Percentiles rank a stretch among this genome's conserved stretches.
These are phyloP conservation scores for Pelobates cultripes DNA, from an alignment of 2,797 vertebrate genomes.

Conservation along the genomic window DNA sequence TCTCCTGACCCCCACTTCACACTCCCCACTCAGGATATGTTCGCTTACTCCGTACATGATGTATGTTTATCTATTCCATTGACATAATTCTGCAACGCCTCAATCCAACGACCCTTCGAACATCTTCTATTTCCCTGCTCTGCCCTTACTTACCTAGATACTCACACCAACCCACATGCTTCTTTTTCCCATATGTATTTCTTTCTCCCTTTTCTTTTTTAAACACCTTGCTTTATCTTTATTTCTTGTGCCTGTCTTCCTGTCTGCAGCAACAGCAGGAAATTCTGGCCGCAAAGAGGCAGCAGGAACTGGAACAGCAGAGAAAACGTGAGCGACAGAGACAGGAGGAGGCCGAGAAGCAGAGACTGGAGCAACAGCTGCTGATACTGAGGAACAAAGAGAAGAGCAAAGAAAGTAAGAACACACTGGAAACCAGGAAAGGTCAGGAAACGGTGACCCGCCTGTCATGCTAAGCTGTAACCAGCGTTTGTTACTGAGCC, in stretches of 20 bases:
- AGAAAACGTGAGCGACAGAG: constrained; percentile 87
- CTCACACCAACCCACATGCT: not conserved
- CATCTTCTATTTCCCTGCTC: no score
- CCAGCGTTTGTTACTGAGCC: no score
- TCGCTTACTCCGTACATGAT: no score
- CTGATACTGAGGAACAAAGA: constrained; percentile 81
- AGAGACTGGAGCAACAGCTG: constrained; percentile 89
- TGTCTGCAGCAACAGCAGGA: constrained; percentile 89
- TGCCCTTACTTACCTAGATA: no score
- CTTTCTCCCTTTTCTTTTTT: not conserved
- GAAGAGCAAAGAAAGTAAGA: constrained; percentile 82
- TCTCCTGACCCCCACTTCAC: no score
- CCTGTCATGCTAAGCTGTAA: no score
- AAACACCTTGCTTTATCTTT: not conserved
- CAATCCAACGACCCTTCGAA: no score
- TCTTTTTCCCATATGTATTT: not conserved
- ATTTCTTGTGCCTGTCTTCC: not conserved
- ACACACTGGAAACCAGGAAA: no score
- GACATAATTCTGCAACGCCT: no score
- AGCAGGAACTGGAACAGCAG: constrained; percentile 93
- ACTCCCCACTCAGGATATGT: no score
- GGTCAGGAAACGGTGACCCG: no score
- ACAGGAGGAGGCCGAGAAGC: constrained; percentile 92
- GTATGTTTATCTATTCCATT: no score
- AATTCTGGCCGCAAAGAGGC: constrained; percentile 87